Conservation (phyloP, 1,140 invertebrate species). For the Brachionus paranguensis region DNA sequence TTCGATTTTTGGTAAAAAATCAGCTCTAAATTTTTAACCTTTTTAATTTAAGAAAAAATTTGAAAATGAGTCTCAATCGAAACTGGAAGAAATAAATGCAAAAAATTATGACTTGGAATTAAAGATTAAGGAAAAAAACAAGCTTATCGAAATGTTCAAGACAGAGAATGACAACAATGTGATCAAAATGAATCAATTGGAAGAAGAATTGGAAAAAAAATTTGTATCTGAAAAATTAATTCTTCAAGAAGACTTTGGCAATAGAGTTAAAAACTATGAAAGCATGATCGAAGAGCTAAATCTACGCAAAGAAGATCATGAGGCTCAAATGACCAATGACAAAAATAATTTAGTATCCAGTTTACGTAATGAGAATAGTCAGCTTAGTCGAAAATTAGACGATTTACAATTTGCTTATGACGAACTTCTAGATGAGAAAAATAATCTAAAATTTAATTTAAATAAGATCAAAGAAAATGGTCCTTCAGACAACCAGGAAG, state of each 20-base stretch:
- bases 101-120: neutral
- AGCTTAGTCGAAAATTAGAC: neutral
- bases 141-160: neutral
- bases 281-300: neutral
- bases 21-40: neutral
- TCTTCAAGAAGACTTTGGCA: neutral
- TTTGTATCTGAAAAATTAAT: neutral
- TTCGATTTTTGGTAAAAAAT: neutral
- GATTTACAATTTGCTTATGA: constrained; percentile 1
- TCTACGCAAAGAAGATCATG: neutral
- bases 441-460: neutral
- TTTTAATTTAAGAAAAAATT: constrained; percentile 1
- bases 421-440: neutral
- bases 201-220: neutral
- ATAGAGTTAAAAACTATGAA: neutral
- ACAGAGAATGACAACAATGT: neutral
- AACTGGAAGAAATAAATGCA: constrained; percentile 3
- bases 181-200: neutral
- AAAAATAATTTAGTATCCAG: neutral
- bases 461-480: neutral
- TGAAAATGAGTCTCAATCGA: neutral
- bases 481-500: neutral
- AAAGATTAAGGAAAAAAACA: constrained; percentile 7
- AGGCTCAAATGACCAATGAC: neutral
- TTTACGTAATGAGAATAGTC: neutral